phyloP scores from a whole-genome alignment of 37 sponge, comb jelly and placozoan species.

The Haliclona indistincta region DNA sequence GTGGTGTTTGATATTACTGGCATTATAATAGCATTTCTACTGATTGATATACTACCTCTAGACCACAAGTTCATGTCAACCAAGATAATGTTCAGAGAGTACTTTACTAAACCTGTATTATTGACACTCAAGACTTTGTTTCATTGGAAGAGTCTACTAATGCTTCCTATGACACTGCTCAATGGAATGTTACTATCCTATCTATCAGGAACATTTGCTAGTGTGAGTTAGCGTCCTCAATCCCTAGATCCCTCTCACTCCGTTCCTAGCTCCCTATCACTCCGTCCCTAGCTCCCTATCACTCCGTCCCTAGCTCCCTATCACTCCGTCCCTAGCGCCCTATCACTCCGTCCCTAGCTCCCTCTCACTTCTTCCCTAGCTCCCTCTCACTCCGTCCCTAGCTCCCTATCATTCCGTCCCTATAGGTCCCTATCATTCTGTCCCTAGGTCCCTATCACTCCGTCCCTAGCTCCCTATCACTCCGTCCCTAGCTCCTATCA shows the following conservation, averaged over 20 bases:
- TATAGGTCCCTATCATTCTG: too few species aligned
- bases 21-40: neutral
- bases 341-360: too few species aligned
- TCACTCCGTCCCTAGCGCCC: too few species aligned
- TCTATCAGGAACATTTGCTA: constrained; percentile 35
- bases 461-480: neutral
- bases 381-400: too few species aligned
- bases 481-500: neutral
- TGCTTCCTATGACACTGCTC: constrained; percentile 17
- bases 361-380: too few species aligned
- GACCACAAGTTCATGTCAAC: neutral
- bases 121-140: constrained; percentile 16
- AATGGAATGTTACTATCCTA: constrained; percentile 36
- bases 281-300: too few species aligned
- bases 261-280: too few species aligned
- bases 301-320: too few species aligned
- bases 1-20: constrained; percentile 17
- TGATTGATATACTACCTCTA: constrained; percentile 18
- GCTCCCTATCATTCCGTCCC: too few species aligned
- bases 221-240: constrained; percentile 9
- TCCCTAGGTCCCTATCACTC: too few species aligned
- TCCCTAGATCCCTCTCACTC: too few species aligned
- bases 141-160: constrained; percentile 22
- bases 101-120: constrained; percentile 22
- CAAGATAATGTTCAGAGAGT: constrained; percentile 3